Percentiles rank a stretch among this genome's conserved stretches.
Evolutionary conservation across 2,797 vertebrate genomes (phyloP).

Genomic region (Platalea minor): DNA sequence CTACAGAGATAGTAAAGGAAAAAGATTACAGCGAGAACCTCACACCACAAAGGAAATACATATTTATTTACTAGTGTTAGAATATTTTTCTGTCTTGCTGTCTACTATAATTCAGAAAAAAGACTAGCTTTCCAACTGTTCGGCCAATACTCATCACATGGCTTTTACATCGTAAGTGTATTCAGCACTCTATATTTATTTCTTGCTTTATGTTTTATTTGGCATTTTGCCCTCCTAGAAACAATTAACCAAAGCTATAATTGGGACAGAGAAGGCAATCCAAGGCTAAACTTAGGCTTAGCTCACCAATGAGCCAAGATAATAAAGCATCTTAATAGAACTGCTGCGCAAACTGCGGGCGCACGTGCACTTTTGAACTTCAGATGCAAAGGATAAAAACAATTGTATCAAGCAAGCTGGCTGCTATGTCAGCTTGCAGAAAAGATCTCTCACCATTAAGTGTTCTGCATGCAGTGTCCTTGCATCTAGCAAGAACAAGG

Average conservation of each 20-base stretch:
- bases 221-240: constrained; percentile 46
- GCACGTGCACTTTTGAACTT: background rate
- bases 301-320: constrained; percentile 2
- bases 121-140: constrained; percentile 1
- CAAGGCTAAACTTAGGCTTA: constrained; percentile 34
- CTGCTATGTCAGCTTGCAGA: background rate
- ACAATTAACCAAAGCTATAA: constrained; percentile 54
- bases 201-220: constrained; percentile 47
- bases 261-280: constrained; percentile 38
- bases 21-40: constrained; percentile 20
- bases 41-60: constrained; percentile 26
- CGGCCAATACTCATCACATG: background rate
- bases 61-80: constrained; percentile 50
- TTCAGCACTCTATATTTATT: constrained; percentile 9
- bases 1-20: constrained; percentile 31
- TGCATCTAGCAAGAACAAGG: background rate
- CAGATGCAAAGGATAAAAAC: constrained; percentile 18
- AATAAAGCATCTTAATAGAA: constrained; percentile 52
- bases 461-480: background rate
- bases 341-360: background rate
- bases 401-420: background rate
- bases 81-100: constrained; percentile 11
- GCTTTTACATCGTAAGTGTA: background rate
- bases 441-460: background rate
- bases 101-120: constrained; percentile 33